These are phyloP conservation scores for Haemorhous mexicanus DNA, from an alignment of 2,113 vertebrate genomes.

Conservation along the genomic window DNA sequence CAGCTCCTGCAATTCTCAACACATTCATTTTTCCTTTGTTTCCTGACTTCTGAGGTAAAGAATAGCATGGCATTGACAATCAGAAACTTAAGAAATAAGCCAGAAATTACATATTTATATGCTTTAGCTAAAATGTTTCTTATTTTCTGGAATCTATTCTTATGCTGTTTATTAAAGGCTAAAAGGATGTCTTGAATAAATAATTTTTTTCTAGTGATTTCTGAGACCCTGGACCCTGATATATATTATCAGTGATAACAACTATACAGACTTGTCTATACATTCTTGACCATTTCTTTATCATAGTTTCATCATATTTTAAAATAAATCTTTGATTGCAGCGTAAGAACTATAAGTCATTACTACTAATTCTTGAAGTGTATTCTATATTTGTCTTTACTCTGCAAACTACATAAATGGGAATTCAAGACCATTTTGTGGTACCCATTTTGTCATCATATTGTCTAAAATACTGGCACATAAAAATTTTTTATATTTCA, in stretches of 20 bases:
- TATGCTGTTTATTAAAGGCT: background rate
- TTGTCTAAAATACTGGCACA: background rate
- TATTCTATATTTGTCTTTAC: background rate
- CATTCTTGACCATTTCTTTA: background rate
- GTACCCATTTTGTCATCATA: background rate
- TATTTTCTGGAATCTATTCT: background rate
- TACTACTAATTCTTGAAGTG: background rate
- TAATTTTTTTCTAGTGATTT: background rate
- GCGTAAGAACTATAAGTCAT: background rate
- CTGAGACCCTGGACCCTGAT: background rate
- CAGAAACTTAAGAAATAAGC: background rate
- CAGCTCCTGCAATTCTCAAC: background rate
- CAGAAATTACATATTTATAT: background rate
- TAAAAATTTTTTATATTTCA: background rate
- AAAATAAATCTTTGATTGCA: background rate
- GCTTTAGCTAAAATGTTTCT: background rate
- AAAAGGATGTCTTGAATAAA: background rate
- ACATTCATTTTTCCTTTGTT: background rate
- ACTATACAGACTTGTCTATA: background rate
- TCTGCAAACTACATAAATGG: background rate
- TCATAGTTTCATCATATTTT: background rate
- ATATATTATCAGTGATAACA: background rate
- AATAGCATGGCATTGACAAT: background rate
- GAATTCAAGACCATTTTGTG: background rate
- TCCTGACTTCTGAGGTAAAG: background rate